Percentiles rank a stretch among this genome's conserved stretches.
Conservation (phyloP, 2,888 invertebrate genomes). For the Rotaria socialis region DNA sequence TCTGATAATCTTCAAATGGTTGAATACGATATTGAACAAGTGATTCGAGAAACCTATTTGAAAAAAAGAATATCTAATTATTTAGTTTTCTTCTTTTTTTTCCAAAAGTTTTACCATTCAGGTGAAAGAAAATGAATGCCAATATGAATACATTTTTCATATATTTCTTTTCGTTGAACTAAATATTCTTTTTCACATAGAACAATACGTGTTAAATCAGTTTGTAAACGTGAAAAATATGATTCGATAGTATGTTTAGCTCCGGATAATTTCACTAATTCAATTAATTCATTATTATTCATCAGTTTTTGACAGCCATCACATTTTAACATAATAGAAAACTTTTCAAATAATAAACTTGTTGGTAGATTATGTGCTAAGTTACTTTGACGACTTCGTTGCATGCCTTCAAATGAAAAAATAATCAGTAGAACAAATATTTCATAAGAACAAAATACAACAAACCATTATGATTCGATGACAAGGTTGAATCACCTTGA, state of each 20-base stretch:
- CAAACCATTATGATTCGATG: slow-evolving; percentile 4
- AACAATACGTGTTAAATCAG: not conserved
- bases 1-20: slow-evolving; percentile 30
- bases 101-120: not conserved
- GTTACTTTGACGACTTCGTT: slow-evolving; percentile 7
- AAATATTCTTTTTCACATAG: slow-evolving; percentile 36
- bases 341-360: not conserved
- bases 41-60: slow-evolving; percentile 24
- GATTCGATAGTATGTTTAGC: slow-evolving; percentile 11
- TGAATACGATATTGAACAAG: slow-evolving; percentile 11
- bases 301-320: slow-evolving; percentile 4
- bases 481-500: slow-evolving; percentile 8
- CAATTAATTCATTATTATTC: slow-evolving; percentile 28
- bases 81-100: not conserved
- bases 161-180: not conserved
- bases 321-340: slow-evolving; percentile 32
- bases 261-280: not conserved
- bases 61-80: not conserved
- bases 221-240: slow-evolving; percentile 1
- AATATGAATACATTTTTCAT: slow-evolving; percentile 3
- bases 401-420: not conserved
- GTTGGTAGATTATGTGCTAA: not conserved
- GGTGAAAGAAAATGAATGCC: slow-evolving; percentile 28
- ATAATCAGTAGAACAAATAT: not conserved
- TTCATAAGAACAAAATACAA: not conserved